Evolutionary conservation across 2,888 invertebrate species (phyloP).

Genomic region (Holacanthella duospinosa): DNA sequence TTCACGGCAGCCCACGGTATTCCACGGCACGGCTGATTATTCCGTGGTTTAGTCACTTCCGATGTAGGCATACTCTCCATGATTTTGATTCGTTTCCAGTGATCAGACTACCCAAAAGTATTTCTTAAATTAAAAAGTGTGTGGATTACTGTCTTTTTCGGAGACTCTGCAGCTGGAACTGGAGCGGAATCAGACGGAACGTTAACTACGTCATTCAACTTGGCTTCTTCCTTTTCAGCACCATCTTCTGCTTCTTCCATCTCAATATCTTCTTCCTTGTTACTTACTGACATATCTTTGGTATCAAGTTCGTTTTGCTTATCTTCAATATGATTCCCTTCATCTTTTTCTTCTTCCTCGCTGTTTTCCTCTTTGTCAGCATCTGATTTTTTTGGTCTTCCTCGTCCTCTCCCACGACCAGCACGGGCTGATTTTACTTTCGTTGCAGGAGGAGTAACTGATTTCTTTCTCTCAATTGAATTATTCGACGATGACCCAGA

Average conservation of each 20-base stretch:
- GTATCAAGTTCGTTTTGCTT: slow-evolving; percentile 10
- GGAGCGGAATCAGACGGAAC: neutral
- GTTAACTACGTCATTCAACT: neutral
- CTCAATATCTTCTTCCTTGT: neutral
- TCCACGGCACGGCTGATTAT: too few species aligned
- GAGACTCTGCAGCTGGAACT: neutral
- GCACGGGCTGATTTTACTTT: neutral
- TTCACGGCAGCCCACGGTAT: too few species aligned
- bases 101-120: too few species aligned
- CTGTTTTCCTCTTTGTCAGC: slow-evolving; percentile 18
- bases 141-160: too few species aligned
- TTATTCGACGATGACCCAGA: slow-evolving; percentile 26
- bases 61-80: too few species aligned
- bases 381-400: slow-evolving; percentile 23
- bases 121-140: too few species aligned
- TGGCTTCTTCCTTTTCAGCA: slow-evolving; percentile 11
- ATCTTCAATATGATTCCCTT: slow-evolving; percentile 10
- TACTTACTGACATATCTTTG: slow-evolving; percentile 13
- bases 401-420: slow-evolving; percentile 10
- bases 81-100: too few species aligned
- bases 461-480: slow-evolving; percentile 21
- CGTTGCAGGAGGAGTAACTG: slow-evolving; percentile 15
- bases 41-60: too few species aligned
- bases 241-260: slow-evolving; percentile 11
- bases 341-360: slow-evolving; percentile 17